Conservation (phyloP, 2,888 invertebrate species). For the Caenorhabditis wallacei region DNA sequence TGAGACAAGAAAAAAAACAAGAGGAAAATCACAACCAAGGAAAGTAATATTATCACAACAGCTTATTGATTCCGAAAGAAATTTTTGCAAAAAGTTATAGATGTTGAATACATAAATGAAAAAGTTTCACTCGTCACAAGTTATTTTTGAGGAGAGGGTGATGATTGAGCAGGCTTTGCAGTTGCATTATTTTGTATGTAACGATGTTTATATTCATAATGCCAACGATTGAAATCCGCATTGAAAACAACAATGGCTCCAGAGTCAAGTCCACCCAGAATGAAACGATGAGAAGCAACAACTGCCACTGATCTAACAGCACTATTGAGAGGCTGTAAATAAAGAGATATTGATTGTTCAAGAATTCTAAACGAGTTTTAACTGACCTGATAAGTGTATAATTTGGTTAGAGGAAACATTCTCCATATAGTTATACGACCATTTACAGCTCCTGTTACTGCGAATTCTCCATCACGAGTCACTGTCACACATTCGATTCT, state of each 20-base stretch:
- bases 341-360: neutral
- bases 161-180: slow-evolving; percentile 5
- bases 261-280: slow-evolving; percentile 96
- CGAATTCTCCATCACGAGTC: slow-evolving; percentile 91
- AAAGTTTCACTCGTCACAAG: slow-evolving; percentile 5
- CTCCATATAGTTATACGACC: slow-evolving; percentile 99
- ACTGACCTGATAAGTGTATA: slow-evolving; percentile 96
- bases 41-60: slow-evolving; percentile 38
- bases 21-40: slow-evolving; percentile 55
- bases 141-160: slow-evolving; percentile 33
- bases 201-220: slow-evolving; percentile 83
- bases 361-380: neutral
- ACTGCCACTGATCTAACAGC: slow-evolving; percentile 89
- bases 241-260: slow-evolving; percentile 99
- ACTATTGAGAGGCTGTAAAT: slow-evolving; percentile 77
- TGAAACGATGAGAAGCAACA: slow-evolving; percentile 98
- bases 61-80: slow-evolving; percentile 16
- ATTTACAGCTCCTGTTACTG: slow-evolving; percentile 97
- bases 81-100: neutral
- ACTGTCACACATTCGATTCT: slow-evolving; percentile 70
- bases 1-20: neutral
- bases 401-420: slow-evolving; percentile 95
- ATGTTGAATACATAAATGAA: too few species aligned
- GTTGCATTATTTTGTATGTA: slow-evolving; percentile 65
- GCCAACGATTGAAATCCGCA: slow-evolving; percentile 94